These are phyloP conservation scores for Artemisiospiza belli DNA, from an alignment of 2,113 vertebrate genomes.

Conservation along the genomic window DNA sequence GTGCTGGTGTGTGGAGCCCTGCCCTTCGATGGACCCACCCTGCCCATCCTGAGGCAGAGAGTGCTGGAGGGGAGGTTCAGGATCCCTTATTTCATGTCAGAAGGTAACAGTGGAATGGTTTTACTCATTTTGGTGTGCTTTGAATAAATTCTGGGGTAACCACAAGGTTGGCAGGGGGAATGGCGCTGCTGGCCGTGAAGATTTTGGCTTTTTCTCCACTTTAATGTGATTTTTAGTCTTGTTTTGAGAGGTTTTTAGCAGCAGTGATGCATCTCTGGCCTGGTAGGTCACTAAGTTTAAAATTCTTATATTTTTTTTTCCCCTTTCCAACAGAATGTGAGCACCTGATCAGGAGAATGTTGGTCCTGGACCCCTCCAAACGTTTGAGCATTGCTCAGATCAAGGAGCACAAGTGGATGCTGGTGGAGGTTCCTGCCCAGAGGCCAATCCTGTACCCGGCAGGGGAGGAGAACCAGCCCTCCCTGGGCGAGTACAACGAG, in stretches of 20 bases:
- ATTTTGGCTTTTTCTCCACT: background rate
- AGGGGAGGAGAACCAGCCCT: conserved; percentile 79
- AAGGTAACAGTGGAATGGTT: conserved; percentile 76
- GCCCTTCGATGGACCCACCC: conserved; percentile 94
- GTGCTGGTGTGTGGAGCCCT: conserved; percentile 96
- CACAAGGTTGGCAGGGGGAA: background rate
- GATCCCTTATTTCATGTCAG: conserved; percentile 99
- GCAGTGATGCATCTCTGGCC: background rate
- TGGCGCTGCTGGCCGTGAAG: background rate
- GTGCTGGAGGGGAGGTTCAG: conserved; percentile 97
- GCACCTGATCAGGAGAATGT: conserved; percentile 95
- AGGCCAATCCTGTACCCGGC: conserved; percentile 87
- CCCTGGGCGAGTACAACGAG: conserved; percentile 91
- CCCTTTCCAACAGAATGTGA: conserved; percentile 84
- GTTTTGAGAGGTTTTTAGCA: background rate
- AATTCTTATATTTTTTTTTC: background rate
- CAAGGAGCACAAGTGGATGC: conserved; percentile 99
- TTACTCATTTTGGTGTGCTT: background rate
- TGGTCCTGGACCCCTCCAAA: conserved; percentile 95
- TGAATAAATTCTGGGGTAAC: background rate
- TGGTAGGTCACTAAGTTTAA: background rate
- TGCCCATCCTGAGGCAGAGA: conserved; percentile 92
- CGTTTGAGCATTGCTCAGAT: conserved; percentile 92
- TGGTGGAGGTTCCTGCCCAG: conserved; percentile 88
- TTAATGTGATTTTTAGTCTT: background rate